Evolutionary conservation across 2,797 vertebrate species (phyloP).

Genomic region (Anguilla pacifica): DNA sequence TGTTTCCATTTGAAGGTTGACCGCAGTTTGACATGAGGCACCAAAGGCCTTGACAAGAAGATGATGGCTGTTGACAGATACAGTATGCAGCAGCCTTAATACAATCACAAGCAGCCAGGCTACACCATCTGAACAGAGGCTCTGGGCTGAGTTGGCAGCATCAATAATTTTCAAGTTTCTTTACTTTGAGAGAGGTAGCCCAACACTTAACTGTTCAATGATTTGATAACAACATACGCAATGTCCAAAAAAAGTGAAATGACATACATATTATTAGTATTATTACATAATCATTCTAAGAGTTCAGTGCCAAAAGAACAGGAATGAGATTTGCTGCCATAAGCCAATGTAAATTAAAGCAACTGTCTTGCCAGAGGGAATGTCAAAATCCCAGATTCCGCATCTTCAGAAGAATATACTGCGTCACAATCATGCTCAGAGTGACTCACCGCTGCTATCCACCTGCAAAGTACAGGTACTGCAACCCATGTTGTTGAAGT

Average conservation of each 20-base stretch:
- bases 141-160: neutral
- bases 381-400: neutral
- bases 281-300: neutral
- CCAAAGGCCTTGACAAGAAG: neutral
- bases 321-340: neutral
- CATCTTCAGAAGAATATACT: neutral
- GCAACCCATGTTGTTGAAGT: neutral
- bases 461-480: neutral
- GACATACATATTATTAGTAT: neutral
- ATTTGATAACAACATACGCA: neutral
- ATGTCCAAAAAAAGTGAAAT: neutral
- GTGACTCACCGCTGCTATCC: neutral
- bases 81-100: neutral
- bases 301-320: neutral
- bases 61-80: neutral
- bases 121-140: neutral
- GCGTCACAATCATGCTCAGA: neutral
- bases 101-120: neutral
- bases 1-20: neutral
- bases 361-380: neutral
- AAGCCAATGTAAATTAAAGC: neutral
- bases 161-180: neutral
- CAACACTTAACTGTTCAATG: neutral
- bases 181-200: neutral
- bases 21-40: neutral